These are phyloP conservation scores for Fragum sueziense DNA, from an alignment of 2,888 invertebrate genomes.

Conservation along the genomic window DNA sequence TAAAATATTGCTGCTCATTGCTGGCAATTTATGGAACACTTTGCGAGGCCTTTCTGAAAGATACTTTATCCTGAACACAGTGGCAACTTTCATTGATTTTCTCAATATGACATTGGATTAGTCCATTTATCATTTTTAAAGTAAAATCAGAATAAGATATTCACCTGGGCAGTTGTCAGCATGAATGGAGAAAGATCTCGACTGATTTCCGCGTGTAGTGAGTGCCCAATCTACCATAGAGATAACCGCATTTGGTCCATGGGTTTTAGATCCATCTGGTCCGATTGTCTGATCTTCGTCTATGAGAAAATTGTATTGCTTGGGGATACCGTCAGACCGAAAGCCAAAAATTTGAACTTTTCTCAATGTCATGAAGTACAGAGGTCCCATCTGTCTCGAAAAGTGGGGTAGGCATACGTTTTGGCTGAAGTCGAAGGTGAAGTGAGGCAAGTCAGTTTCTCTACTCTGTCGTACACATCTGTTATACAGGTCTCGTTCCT, in stretches of 20 bases:
- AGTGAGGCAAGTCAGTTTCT: constrained; percentile 25
- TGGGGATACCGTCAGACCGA: constrained; percentile 27
- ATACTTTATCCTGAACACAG: no score
- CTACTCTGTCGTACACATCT: not conserved
- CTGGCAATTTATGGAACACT: no score
- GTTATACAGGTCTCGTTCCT: not conserved
- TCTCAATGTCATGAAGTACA: no score
- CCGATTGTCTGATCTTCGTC: constrained; percentile 43
- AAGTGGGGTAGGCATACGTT: no score
- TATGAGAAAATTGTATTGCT: constrained; percentile 44
- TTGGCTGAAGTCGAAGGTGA: constrained; percentile 39
- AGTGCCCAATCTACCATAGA: constrained; percentile 42
- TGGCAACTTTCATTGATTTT: no score
- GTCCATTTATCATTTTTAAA: no score
- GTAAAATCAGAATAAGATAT: no score
- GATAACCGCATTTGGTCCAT: constrained; percentile 44
- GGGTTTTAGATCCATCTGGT: constrained; percentile 24
- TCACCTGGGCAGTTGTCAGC: constrained; percentile 45
- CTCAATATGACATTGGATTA: no score
- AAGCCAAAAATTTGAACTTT: constrained; percentile 54
- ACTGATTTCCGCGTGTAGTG: constrained; percentile 1
- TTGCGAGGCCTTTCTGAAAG: no score
- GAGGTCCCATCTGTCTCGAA: no score
- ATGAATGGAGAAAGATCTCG: constrained; percentile 19
- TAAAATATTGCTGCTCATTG: no score